phyloP scores from a whole-genome alignment of 2,888 invertebrate genomes.

The Sclerodermus sp. region DNA sequence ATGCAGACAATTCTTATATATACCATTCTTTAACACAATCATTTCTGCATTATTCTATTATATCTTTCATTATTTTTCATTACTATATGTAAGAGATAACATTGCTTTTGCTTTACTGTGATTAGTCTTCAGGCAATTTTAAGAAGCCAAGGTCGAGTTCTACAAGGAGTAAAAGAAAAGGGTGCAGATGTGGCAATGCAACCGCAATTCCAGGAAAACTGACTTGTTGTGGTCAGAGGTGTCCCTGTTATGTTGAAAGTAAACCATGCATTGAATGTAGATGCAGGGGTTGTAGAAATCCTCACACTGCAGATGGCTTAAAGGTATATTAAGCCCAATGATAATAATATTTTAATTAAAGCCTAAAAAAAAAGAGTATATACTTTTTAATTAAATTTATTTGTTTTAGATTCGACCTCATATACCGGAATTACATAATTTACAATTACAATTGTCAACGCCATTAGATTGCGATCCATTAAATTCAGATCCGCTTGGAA shows the following conservation, averaged over 20 bases:
- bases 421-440: conserved; percentile 68
- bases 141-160: conserved; percentile 60
- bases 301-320: conserved; percentile 79
- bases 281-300: conserved; percentile 91
- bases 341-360: conserved; percentile 14
- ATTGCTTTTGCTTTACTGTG: conserved; percentile 10
- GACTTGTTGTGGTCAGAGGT: conserved; percentile 91
- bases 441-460: conserved; percentile 60
- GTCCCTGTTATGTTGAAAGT: conserved; percentile 90
- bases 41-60: conserved; percentile 28
- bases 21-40: conserved; percentile 5
- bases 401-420: conserved; percentile 66
- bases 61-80: conserved; percentile 10
- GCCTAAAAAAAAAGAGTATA: not conserved
- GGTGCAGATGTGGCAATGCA: conserved; percentile 90
- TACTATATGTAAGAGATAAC: conserved; percentile 11
- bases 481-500: conserved; percentile 45
- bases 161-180: conserved; percentile 64
- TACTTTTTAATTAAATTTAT: conserved; percentile 1
- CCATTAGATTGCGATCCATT: conserved; percentile 50
- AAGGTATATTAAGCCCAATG: no score
- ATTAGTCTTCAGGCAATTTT: conserved; percentile 56
- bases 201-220: conserved; percentile 86
- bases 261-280: conserved; percentile 88
- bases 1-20: conserved; percentile 22